These are phyloP conservation scores for Mormyrus lacerda DNA, from an alignment of 2,113 vertebrate genomes.

Conservation along the genomic window DNA sequence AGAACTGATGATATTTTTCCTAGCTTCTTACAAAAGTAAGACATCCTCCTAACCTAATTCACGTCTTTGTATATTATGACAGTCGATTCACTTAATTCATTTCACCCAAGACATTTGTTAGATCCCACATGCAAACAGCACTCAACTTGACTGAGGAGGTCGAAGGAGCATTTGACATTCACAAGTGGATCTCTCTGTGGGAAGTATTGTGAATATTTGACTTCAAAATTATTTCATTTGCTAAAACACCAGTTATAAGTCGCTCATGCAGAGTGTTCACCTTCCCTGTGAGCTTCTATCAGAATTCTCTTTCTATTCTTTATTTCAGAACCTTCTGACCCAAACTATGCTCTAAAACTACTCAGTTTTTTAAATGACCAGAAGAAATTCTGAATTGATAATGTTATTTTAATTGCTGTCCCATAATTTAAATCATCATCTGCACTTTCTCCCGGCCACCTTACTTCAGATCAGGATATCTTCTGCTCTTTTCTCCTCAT, in stretches of 20 bases:
- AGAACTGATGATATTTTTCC: background rate
- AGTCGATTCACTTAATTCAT: background rate
- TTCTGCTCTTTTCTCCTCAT: background rate
- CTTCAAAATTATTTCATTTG: background rate
- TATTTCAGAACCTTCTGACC: background rate
- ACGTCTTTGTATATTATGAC: background rate
- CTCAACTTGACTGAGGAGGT: background rate
- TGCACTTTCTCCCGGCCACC: background rate
- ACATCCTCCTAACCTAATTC: background rate
- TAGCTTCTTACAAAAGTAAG: background rate
- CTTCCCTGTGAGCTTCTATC: background rate
- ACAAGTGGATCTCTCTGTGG: background rate
- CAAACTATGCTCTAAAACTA: background rate
- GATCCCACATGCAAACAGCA: background rate
- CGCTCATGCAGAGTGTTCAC: background rate
- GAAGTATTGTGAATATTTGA: constrained; percentile 2
- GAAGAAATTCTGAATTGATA: background rate
- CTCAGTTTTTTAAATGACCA: background rate
- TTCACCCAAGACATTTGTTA: background rate
- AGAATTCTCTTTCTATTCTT: background rate
- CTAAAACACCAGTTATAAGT: background rate
- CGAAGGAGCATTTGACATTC: background rate
- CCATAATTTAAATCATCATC: background rate
- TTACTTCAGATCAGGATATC: background rate
- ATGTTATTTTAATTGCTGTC: background rate